A percentile compares a stretch with the other conserved stretches of the same genome.
phyloP scores from a whole-genome alignment of 2,888 invertebrate species.

The Plebejus anna region DNA sequence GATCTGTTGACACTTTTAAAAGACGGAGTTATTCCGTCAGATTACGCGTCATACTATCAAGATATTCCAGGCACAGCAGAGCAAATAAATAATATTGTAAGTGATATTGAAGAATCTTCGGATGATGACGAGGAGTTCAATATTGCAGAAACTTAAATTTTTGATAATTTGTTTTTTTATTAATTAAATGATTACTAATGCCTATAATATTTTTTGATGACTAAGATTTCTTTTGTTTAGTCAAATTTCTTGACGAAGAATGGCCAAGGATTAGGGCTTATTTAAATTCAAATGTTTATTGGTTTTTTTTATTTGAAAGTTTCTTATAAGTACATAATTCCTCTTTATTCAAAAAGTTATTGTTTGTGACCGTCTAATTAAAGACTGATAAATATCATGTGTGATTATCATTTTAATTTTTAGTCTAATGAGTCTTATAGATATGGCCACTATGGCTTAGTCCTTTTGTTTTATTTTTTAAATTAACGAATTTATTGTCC shows the following conservation, averaged over 20 bases:
- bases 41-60: not conserved
- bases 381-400: no score
- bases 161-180: not conserved
- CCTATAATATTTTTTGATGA: conserved; percentile 1
- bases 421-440: no score
- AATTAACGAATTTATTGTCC: no score
- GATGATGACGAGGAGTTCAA: not conserved
- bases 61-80: not conserved
- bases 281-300: conserved; percentile 1
- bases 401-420: no score
- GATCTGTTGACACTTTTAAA: not conserved
- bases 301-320: not conserved
- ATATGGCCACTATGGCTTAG: no score
- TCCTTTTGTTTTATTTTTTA: no score
- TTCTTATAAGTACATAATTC: not conserved
- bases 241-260: not conserved
- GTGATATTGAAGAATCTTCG: not conserved
- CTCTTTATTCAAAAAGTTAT: no score
- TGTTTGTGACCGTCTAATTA: no score
- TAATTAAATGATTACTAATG: not conserved
- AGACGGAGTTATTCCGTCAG: not conserved
- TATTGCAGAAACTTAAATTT: conserved; percentile 1
- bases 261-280: not conserved
- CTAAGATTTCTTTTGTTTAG: not conserved
- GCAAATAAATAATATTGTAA: not conserved